Evolutionary conservation across 1,140 invertebrate species (phyloP), one percentile per base, ranked within the genome.

Genomic region (Sycophaga agraensis): DNA sequence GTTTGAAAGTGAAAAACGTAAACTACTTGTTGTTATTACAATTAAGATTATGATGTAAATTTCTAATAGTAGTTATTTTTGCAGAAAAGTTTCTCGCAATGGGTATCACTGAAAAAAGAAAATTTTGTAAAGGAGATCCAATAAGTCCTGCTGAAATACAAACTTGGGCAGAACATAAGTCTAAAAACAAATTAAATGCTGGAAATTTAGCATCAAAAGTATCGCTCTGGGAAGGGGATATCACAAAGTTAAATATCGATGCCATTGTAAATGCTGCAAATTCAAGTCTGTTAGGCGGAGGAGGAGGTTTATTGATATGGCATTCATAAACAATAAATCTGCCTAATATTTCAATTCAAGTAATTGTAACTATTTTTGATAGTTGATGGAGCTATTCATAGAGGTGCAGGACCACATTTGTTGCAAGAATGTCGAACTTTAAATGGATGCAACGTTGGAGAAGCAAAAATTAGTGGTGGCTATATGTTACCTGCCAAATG

Each of bases 181-280:
- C 71, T 34, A 74, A 79, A 64, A 77, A 82, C 61, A 79, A 79
- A 68, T 66, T 66, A 63, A 60, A 72, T 22, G 71, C 76, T 53
- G 65, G 69, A 56, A 66, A 73, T 4, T 63, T 90, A 9, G 78
- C 82, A n/a, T 72, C 84, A 11, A 89, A 88, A 74, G 78, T 91
- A 19, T 87, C 86, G 3, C 76, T 90, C 53, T 91, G 84, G 81
- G 78, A 81, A 74, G 93, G 92, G 9, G 92, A 96, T 75, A 95
- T 97, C n/a, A 96, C 93, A 1, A 83, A 82, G 40, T 79, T 97
- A 11, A 90, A 93, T 84, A 85, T 96, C 58, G 93, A 96, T 84
- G 91, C 87, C 3, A 94, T 97, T 72, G 92, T 94, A 0, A 97
- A 97, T 86, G 94, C 94, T 48, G 94, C 94, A 1, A 97, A 97